A percentile compares a stretch with the other conserved stretches of the same genome.
Evolutionary conservation across 2,888 invertebrate genomes (phyloP).

Genomic region (Thecocarcelia acutangulata): DNA sequence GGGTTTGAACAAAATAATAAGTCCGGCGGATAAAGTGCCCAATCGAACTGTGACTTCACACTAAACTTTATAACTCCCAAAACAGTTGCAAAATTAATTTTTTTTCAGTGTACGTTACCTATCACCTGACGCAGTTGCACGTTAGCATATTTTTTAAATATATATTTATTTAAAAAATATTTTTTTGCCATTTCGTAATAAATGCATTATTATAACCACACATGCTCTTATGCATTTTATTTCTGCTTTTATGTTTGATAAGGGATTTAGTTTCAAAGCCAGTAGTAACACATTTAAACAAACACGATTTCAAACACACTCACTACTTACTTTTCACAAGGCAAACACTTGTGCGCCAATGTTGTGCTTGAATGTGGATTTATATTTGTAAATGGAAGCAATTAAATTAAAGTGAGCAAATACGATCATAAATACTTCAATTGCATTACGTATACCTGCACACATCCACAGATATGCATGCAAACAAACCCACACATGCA

Average conservation of each 20-base stretch:
- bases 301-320: no score
- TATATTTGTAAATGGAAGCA: constrained; percentile 32
- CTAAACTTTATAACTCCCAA: no score
- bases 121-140: constrained; percentile 24
- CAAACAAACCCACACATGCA: not conserved
- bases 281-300: not conserved
- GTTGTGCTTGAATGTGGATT: not conserved
- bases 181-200: not conserved
- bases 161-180: not conserved
- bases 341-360: not conserved
- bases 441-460: constrained; percentile 12
- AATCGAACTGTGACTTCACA: no score
- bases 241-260: constrained; percentile 11
- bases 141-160: no score
- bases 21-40: no score
- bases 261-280: constrained; percentile 28
- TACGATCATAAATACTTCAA: constrained; percentile 60
- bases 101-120: no score
- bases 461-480: not conserved
- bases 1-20: no score
- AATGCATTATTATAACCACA: not conserved
- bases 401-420: constrained; percentile 50
- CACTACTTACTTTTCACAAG: not conserved
- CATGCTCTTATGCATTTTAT: constrained; percentile 24
- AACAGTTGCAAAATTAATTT: no score